Conservation (phyloP, 2,113 vertebrate species). For the Sorex araneus region DNA sequence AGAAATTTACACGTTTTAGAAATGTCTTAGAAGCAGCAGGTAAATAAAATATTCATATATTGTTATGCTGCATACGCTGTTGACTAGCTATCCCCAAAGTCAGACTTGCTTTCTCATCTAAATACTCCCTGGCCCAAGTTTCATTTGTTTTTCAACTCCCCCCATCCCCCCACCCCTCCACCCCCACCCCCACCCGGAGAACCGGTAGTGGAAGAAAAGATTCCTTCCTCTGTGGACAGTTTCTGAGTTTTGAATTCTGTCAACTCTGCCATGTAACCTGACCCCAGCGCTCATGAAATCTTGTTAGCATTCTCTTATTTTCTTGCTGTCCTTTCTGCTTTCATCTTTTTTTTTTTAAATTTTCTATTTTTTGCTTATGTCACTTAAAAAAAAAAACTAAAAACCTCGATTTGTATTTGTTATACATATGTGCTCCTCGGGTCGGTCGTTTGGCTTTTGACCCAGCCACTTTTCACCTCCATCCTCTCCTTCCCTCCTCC, state of each 20-base stretch:
- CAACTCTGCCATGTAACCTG: constrained; percentile 49
- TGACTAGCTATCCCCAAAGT: background rate
- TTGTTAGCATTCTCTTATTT: constrained; percentile 68
- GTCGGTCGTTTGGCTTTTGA: constrained; percentile 85
- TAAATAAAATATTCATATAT: background rate
- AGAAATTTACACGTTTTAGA: constrained; percentile 25
- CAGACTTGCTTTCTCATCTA: background rate
- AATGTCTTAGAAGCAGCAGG: constrained; percentile 33
- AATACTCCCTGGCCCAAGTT: background rate
- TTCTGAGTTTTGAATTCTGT: constrained; percentile 72
- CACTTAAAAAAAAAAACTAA: background rate
- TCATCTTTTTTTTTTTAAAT: constrained; percentile 57
- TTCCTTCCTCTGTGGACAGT: constrained; percentile 62
- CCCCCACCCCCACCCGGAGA: constrained; percentile 8
- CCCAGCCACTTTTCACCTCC: constrained; percentile 88
- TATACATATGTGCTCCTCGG: constrained; percentile 84
- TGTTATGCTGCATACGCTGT: background rate
- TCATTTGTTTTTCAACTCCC: no score
- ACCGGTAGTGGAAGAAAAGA: constrained; percentile 68
- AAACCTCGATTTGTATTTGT: constrained; percentile 87
- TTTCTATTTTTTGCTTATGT: no score
- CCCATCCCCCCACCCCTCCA: no score
- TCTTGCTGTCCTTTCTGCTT: constrained; percentile 83
- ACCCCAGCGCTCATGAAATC: constrained; percentile 74
- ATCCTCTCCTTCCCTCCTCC: constrained; percentile 85